Evolutionary conservation across 2,797 vertebrate genomes (phyloP).

Genomic region (Mormyrops attenuatus): DNA sequence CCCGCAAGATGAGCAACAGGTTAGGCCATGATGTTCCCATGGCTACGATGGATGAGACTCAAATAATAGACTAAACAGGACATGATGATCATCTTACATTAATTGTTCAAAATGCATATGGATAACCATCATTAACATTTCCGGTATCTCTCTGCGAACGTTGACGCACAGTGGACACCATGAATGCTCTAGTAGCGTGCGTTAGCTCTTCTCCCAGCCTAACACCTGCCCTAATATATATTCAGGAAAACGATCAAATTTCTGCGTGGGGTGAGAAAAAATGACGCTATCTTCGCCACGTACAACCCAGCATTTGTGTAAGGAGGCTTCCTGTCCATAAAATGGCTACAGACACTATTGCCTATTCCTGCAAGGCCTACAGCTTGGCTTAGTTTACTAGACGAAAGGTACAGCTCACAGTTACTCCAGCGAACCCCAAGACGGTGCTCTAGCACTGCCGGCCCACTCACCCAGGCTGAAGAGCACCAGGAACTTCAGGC

Average conservation of each 20-base stretch:
- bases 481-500: conserved; percentile 96
- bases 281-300: neutral
- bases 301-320: neutral
- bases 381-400: neutral
- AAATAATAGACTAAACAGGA: neutral
- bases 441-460: neutral
- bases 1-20: neutral
- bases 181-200: neutral
- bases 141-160: neutral
- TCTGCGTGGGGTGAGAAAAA: neutral
- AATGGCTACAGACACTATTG: neutral
- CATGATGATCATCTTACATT: neutral
- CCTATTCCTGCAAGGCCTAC: neutral
- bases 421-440: neutral
- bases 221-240: neutral
- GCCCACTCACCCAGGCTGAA: conserved; percentile 90
- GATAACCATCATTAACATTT: neutral
- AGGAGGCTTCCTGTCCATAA: neutral
- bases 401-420: neutral
- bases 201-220: neutral
- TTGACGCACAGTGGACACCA: neutral
- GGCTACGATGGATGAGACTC: neutral
- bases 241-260: neutral
- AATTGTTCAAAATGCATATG: neutral
- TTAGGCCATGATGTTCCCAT: neutral